Evolutionary conservation across 2,888 invertebrate species (phyloP).

Genomic region (Lepidocyrtoides sp.): DNA sequence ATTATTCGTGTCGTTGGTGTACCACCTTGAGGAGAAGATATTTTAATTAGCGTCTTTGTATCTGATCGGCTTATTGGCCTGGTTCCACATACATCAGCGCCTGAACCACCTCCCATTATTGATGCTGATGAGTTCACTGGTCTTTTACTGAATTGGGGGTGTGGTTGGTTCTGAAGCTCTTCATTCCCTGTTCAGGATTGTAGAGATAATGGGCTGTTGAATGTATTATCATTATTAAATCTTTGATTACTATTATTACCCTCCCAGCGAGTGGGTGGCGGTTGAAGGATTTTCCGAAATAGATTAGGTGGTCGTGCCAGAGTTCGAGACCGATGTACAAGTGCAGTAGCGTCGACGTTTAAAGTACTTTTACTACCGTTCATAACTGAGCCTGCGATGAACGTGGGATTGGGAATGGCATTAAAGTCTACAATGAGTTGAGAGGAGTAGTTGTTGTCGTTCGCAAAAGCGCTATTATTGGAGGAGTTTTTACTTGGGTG

Average conservation of each 20-base stretch:
- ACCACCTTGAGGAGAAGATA: background rate
- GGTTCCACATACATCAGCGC: background rate
- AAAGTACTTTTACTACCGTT: background rate
- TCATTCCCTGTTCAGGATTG: background rate
- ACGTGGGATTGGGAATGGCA: constrained; percentile 52
- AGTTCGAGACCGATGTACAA: background rate
- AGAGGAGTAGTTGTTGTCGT: background rate
- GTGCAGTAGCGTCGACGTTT: background rate
- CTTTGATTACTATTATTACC: background rate
- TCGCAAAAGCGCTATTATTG: too few relatives aligned
- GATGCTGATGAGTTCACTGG: background rate
- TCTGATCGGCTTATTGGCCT: background rate
- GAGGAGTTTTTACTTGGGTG: background rate
- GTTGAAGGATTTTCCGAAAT: constrained; percentile 26
- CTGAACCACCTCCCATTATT: too few relatives aligned
- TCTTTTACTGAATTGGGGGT: background rate
- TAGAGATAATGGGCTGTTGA: background rate
- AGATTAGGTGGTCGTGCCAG: constrained; percentile 1
- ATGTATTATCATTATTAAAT: too few relatives aligned
- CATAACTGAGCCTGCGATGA: constrained; percentile 38
- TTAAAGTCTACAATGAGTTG: constrained; percentile 44
- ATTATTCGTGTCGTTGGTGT: background rate
- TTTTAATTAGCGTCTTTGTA: background rate
- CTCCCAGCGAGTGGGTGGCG: constrained; percentile 55
- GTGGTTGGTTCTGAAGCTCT: background rate